Base-by-base conservation (phyloP, 2,888 invertebrate genomes). In the Leptopilina drosophilae region DNA sequence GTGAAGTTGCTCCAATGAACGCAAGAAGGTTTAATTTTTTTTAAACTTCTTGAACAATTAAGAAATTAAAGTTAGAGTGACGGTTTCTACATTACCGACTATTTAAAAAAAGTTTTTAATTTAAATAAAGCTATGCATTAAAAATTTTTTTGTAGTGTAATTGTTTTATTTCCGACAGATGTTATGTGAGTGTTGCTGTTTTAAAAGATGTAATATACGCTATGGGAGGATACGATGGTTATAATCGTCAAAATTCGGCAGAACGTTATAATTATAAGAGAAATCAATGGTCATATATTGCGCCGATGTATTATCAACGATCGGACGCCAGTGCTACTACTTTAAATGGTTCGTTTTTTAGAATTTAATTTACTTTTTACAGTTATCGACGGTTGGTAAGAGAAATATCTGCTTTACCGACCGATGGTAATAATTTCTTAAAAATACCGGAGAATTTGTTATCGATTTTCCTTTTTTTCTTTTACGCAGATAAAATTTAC, bases 251-350 rank as follows among this genome's bases (percentile, higher is more conserved):
- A 91, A 96, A 96, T 88, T 96, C 97, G 0, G 97, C 96, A 0
- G 98, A 98, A 91, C 94, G 95, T 80, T 98, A 97, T 92, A 95
- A 97, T 91, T 95, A 96, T 64, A 93, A 93, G 79, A 95, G 95
- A 20, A 98, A 98, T 91, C 98, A 98, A 90, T 97, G 97, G 97
- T 95, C 96, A 0, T 93, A 97, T 83, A 95, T 98, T 20, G 95
- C 97, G 0, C 95, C 97, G 0, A 98, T 98, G 98, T 95, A 96
- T 89, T 95, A 95, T 83, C 96, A 96, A 88, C 93, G 98, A 84
- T 98, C 98, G 33, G 98, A 98, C 90, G 98, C 98, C 0, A 97
- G 97, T 89, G 97, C 98, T 5, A 96, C 98, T n/a, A 94, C 96
- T 0, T 92, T 97, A 49, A 95, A 97, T 83, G 96, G 96, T 94